Conservation (phyloP, 2,113 vertebrate genomes). For the Prolemur simus region DNA sequence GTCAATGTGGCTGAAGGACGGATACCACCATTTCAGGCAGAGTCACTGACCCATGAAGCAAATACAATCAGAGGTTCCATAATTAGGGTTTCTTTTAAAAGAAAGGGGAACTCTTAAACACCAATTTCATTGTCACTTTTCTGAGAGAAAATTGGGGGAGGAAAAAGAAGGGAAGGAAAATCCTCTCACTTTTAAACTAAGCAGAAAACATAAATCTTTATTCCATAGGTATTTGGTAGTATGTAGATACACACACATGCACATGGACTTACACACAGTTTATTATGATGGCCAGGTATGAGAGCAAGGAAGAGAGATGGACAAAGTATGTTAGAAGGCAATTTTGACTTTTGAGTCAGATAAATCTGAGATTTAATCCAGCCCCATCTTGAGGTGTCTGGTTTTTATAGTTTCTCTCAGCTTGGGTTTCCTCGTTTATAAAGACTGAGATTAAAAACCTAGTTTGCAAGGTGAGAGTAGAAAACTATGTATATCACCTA, state of each 20-base stretch:
- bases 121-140: neutral
- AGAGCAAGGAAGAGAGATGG: neutral
- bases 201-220: neutral
- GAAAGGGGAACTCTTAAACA: neutral
- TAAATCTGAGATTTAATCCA: neutral
- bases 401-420: neutral
- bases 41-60: neutral
- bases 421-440: neutral
- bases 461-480: neutral
- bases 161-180: neutral
- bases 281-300: neutral
- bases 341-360: neutral
- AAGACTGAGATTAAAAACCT: neutral
- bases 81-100: neutral
- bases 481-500: neutral
- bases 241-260: neutral
- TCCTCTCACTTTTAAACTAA: conserved; percentile 15
- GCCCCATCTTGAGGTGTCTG: neutral
- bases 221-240: neutral
- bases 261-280: neutral
- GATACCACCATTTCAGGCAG: neutral
- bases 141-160: neutral
- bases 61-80: neutral
- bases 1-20: neutral
- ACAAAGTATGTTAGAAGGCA: neutral